These are phyloP conservation scores for Synchiropus splendidus DNA, from an alignment of 2,113 vertebrate species.

Conservation along the genomic window DNA sequence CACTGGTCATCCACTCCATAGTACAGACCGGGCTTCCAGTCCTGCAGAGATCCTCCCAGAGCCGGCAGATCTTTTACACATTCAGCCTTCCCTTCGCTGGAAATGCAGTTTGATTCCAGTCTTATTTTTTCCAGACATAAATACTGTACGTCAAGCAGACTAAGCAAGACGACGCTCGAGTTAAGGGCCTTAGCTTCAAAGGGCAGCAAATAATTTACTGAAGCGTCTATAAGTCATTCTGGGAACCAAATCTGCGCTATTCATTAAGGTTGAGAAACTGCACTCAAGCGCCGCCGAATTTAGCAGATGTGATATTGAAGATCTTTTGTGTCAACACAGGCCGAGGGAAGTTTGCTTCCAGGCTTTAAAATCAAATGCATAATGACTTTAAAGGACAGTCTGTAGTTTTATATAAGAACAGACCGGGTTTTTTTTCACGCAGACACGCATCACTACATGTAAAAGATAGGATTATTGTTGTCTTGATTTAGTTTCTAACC, in stretches of 20 bases:
- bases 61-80: constrained; percentile 75
- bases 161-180: not conserved
- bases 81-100: constrained; percentile 72
- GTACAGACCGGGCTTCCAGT: constrained; percentile 83
- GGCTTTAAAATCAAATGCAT: too few relatives aligned
- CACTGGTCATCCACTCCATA: constrained; percentile 91
- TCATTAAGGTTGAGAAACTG: not conserved
- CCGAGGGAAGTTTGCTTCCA: not conserved
- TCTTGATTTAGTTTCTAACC: too few relatives aligned
- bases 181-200: not conserved
- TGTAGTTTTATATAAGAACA: too few relatives aligned
- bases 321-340: not conserved
- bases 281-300: not conserved
- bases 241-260: not conserved
- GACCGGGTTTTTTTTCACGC: too few relatives aligned
- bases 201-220: not conserved
- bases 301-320: not conserved
- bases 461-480: too few relatives aligned
- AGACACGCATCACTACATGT: too few relatives aligned
- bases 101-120: constrained; percentile 17
- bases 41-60: constrained; percentile 54
- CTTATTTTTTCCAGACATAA: not conserved
- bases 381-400: too few relatives aligned
- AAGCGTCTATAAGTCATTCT: not conserved
- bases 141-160: too few relatives aligned